A percentile compares a stretch with the other conserved stretches of the same genome.
These are phyloP conservation scores for Dicroscelio sp. DNA, from an alignment of 2,888 invertebrate genomes.

Conservation along the genomic window DNA sequence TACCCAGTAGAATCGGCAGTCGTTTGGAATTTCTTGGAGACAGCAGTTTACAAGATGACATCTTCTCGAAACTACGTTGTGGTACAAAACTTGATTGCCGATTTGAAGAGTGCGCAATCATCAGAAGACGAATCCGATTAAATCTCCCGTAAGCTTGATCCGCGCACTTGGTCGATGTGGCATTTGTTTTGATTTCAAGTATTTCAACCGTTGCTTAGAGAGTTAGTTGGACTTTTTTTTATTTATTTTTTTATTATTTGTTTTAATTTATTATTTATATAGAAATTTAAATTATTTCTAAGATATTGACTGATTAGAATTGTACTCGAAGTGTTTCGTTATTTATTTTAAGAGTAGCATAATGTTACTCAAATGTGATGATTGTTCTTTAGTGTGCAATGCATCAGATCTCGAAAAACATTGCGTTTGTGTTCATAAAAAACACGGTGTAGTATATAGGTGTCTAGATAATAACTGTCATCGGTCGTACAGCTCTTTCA, in stretches of 20 bases:
- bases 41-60: constrained; percentile 3
- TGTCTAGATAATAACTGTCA: not conserved
- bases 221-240: not conserved
- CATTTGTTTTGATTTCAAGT: not conserved
- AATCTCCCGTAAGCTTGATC: not conserved
- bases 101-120: not conserved
- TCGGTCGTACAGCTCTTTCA: not conserved
- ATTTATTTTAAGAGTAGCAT: not conserved
- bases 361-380: constrained; percentile 23
- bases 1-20: constrained; percentile 6
- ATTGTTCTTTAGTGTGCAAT: constrained; percentile 2
- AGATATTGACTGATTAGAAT: not conserved
- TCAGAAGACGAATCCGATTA: not conserved
- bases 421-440: not conserved
- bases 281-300: not conserved
- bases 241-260: too few relatives aligned
- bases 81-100: constrained; percentile 25
- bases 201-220: not conserved
- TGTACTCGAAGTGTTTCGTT: not conserved
- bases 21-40: constrained; percentile 6
- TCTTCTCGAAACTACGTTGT: constrained; percentile 11
- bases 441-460: not conserved
- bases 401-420: not conserved
- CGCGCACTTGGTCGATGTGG: not conserved
- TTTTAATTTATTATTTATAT: too few relatives aligned